phyloP scores from a whole-genome alignment of 2,797 vertebrate genomes.

The Neosilurus hyrtlii region DNA sequence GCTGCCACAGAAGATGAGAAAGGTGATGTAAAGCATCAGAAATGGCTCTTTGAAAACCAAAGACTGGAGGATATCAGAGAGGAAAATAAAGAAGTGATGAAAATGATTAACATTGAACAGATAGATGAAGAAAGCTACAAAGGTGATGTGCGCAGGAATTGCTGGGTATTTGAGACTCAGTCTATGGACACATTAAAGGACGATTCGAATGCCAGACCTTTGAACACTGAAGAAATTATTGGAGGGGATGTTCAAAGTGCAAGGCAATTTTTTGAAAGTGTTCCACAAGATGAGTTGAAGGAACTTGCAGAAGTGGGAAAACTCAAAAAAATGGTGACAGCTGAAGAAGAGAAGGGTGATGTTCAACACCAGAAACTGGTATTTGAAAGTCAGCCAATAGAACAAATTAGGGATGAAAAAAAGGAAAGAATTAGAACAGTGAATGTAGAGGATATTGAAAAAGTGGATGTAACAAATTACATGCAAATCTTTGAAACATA shows the following conservation, averaged over 20 bases:
- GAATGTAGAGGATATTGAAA: slow-evolving; percentile 83
- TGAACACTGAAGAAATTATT: slow-evolving; percentile 76
- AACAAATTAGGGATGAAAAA: slow-evolving; percentile 84
- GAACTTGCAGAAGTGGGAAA: slow-evolving; percentile 82
- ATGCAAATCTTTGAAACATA: slow-evolving; percentile 84
- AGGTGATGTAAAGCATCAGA: slow-evolving; percentile 86
- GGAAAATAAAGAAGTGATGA: slow-evolving; percentile 76
- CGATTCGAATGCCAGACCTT: slow-evolving; percentile 66
- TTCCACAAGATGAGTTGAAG: slow-evolving; percentile 79
- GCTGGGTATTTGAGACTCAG: slow-evolving; percentile 90
- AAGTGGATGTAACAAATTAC: slow-evolving; percentile 83
- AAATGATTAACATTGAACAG: slow-evolving; percentile 80
- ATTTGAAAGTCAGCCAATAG: slow-evolving; percentile 88
- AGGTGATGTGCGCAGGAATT: slow-evolving; percentile 77
- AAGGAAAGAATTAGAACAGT: slow-evolving; percentile 81
- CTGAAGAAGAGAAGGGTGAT: slow-evolving; percentile 84
- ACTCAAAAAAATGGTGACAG: slow-evolving; percentile 75
- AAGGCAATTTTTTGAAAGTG: slow-evolving; percentile 86
- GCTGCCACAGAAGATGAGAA: slow-evolving; percentile 78
- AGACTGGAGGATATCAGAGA: slow-evolving; percentile 85
- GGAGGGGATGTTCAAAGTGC: slow-evolving; percentile 83
- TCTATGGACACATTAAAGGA: slow-evolving; percentile 86
- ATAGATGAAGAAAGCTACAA: slow-evolving; percentile 78
- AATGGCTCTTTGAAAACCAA: slow-evolving; percentile 88
- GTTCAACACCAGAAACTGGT: slow-evolving; percentile 87